A percentile compares a stretch with the other conserved stretches of the same genome.
phyloP scores from a whole-genome alignment of 2,113 vertebrate species.

The Ochotona princeps region DNA sequence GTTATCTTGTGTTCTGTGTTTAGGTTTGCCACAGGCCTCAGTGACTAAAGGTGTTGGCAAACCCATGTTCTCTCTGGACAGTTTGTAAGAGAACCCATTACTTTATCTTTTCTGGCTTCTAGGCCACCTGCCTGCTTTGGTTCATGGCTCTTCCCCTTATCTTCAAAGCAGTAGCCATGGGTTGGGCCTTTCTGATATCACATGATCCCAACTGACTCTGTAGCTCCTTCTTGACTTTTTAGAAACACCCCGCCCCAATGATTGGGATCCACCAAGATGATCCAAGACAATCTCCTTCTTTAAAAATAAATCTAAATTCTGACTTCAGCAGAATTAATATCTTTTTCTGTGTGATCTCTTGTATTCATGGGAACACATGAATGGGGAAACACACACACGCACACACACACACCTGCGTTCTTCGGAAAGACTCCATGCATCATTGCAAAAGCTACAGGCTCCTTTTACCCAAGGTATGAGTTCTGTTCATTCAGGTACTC shows the following conservation, averaged over 20 bases:
- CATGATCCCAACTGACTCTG: not conserved
- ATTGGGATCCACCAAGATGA: not conserved
- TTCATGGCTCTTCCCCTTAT: not conserved
- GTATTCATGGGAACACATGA: not conserved
- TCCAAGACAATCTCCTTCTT: not conserved
- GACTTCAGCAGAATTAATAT: not conserved
- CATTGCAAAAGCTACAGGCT: not conserved
- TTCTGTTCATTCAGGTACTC: not conserved
- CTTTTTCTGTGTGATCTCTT: not conserved
- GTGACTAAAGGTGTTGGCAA: not conserved
- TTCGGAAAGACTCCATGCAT: not conserved
- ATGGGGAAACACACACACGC: not conserved
- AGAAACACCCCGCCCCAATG: not conserved
- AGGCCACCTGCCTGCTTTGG: not conserved
- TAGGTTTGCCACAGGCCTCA: not conserved
- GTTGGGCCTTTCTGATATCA: not conserved
- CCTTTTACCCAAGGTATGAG: not conserved
- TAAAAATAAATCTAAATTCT: not conserved
- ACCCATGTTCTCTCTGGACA: not conserved
- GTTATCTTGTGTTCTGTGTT: not conserved
- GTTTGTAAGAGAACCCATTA: not conserved
- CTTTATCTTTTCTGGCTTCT: not conserved
- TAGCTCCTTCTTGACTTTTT: not conserved
- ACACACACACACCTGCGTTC: not conserved
- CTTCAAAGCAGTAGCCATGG: not conserved